Evolutionary conservation across 1,140 invertebrate species (phyloP), one percentile per base, ranked within the genome.

Genomic region (Arctopsyche grandis): DNA sequence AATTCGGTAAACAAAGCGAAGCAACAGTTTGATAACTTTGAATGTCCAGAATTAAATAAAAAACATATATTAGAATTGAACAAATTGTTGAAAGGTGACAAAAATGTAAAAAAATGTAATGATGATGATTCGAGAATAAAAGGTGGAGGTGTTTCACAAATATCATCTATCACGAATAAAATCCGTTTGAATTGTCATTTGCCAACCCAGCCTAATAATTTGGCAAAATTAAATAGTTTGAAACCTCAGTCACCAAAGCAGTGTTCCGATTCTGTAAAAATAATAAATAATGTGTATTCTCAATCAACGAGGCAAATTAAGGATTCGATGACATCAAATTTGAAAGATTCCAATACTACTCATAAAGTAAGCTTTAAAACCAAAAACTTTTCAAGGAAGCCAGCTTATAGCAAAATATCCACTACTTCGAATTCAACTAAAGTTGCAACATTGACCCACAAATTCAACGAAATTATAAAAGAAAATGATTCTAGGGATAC

Each of bases 361-460:
- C 85, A 87, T 81, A 89, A 88, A 87, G 85, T 88, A 5, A 89
- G 88, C 80, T 89, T 89, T 82, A 89, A 89, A 87, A 86, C 86
- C 43, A 88, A 86, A 84, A 88, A 84, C 81, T 58, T 76, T 29
- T 84, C 85, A 7, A 84, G 85, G 80, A 84, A 86, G 66, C 85
- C 87, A 24, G 85, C 85, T 22, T 66, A 86, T 78, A 84, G 84
- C 14, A 87, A 86, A 77, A 87, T 85, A n/a, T 85, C 24, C 1
- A 80, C 89, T 81, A 88, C 87, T 26, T 85, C 89, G 80, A 85
- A 86, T 48, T 88, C 85, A 71, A 90, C 83, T 79, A 89, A 88
- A 82, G 90, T 91, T 0, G 87, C 89, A 29, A 87, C 89, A 83
- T 81, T 91, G 24, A 90, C 90, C 0, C 88, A 88, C 80, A 90